A percentile compares a stretch with the other conserved stretches of the same genome.
Evolutionary conservation across 2,888 invertebrate genomes (phyloP).

Genomic region (Crematogaster levior): DNA sequence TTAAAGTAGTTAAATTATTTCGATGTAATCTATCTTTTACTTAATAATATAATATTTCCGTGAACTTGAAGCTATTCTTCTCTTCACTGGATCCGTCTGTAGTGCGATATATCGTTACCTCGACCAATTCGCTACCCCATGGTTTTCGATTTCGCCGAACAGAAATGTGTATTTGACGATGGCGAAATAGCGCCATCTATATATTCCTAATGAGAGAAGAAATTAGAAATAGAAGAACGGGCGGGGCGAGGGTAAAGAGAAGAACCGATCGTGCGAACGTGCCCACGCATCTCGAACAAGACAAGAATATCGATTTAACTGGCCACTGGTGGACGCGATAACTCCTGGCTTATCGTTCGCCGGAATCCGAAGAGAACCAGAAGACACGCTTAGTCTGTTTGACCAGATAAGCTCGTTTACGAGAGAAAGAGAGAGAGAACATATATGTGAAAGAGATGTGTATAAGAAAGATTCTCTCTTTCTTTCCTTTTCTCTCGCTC

Average conservation of each 20-base stretch:
- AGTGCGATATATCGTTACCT: background rate
- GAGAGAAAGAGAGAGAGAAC: background rate
- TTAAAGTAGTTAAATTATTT: background rate
- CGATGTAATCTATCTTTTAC: background rate
- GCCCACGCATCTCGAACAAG: slow-evolving; percentile 43
- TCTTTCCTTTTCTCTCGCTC: background rate
- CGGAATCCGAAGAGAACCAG: slow-evolving; percentile 34
- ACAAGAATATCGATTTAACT: slow-evolving; percentile 63
- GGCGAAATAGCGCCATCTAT: slow-evolving; percentile 36
- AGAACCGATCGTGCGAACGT: slow-evolving; percentile 37
- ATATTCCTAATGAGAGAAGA: slow-evolving; percentile 56
- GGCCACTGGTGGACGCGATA: slow-evolving; percentile 53
- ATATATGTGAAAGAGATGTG: background rate
- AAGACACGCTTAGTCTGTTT: slow-evolving; percentile 48
- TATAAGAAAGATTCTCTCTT: background rate
- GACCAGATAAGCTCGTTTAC: slow-evolving; percentile 55
- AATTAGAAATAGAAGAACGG: slow-evolving; percentile 31
- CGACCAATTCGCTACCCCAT: background rate
- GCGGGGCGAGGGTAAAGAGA: background rate
- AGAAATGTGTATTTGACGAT: slow-evolving; percentile 31
- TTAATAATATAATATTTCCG: background rate
- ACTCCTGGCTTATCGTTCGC: slow-evolving; percentile 63
- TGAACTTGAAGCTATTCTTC: background rate
- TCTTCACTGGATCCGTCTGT: background rate
- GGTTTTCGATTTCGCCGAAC: slow-evolving; percentile 20